phyloP scores from a whole-genome alignment of 2,888 invertebrate species.

The Idaea biselata region DNA sequence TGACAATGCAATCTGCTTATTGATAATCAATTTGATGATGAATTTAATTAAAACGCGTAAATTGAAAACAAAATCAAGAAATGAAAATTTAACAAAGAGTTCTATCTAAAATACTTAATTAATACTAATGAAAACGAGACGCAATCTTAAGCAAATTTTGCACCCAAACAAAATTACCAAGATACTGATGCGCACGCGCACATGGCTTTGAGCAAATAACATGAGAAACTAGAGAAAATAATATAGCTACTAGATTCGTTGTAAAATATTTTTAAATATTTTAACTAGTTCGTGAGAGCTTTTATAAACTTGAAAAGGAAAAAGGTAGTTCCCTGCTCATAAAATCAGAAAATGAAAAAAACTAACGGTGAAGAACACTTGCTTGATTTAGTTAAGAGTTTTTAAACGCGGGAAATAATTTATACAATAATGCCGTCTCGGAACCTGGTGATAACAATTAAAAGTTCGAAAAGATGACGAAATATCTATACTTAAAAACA shows the following conservation, averaged over 20 bases:
- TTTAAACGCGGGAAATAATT: background rate
- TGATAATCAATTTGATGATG: background rate
- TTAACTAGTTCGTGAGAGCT: background rate
- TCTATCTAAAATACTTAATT: background rate
- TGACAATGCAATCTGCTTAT: background rate
- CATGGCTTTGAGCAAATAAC: slow-evolving; percentile 26
- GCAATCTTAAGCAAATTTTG: slow-evolving; percentile 78
- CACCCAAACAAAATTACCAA: slow-evolving; percentile 74
- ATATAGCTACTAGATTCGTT: slow-evolving; percentile 8
- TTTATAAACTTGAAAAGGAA: background rate
- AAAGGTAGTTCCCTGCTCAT: background rate
- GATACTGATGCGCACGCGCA: slow-evolving; percentile 40
- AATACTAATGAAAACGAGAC: slow-evolving; percentile 17
- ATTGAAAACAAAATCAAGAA: background rate
- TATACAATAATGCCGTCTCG: background rate
- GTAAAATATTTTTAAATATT: background rate
- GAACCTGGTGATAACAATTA: background rate
- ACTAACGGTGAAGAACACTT: too few species aligned
- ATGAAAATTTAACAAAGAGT: background rate
- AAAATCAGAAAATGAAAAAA: too few species aligned
- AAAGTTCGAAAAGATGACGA: background rate
- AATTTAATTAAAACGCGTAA: background rate
- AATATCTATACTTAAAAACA: background rate
- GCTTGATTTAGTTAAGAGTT: too few species aligned
- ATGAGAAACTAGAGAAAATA: slow-evolving; percentile 27